These are phyloP conservation scores for Philaenus spumarius DNA, from an alignment of 1,140 invertebrate species.

Conservation along the genomic window DNA sequence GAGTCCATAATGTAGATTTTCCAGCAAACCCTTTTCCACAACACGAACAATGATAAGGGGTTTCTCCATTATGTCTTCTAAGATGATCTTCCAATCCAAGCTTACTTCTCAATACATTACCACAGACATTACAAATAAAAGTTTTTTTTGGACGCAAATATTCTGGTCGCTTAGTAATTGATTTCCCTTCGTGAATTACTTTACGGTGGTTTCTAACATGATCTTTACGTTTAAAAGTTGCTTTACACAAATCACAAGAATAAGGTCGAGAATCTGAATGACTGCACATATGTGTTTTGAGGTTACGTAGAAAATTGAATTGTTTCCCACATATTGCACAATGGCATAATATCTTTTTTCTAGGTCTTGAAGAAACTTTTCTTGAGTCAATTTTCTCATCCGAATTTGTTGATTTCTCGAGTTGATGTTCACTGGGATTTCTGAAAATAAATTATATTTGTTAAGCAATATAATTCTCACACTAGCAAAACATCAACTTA, in stretches of 20 bases:
- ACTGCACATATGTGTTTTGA: too few relatives aligned
- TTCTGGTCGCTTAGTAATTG: not conserved
- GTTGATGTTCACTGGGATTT: too few relatives aligned
- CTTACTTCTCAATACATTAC: conserved; percentile 19
- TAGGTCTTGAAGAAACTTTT: too few relatives aligned
- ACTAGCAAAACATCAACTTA: too few relatives aligned
- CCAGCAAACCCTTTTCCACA: not conserved
- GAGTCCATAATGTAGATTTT: not conserved
- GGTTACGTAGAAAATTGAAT: too few relatives aligned
- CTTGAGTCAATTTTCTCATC: too few relatives aligned
- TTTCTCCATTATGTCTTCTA: conserved; percentile 2
- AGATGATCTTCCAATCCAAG: conserved; percentile 20
- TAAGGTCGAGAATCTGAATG: too few relatives aligned
- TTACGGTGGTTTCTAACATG: conserved; percentile 12
- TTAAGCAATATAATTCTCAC: too few relatives aligned
- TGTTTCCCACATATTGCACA: too few relatives aligned
- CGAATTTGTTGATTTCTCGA: too few relatives aligned
- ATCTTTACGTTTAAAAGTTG: conserved; percentile 3
- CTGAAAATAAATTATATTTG: too few relatives aligned
- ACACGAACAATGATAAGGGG: not conserved
- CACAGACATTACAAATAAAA: conserved; percentile 22
- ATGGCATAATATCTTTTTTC: too few relatives aligned
- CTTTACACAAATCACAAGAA: conserved; percentile 10
- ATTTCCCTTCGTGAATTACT: not conserved
- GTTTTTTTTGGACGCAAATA: conserved; percentile 13